Percentiles rank a stretch among this genome's conserved stretches.
Conservation (phyloP, 1,140 invertebrate species). For the Elymnias hypermnestra region DNA sequence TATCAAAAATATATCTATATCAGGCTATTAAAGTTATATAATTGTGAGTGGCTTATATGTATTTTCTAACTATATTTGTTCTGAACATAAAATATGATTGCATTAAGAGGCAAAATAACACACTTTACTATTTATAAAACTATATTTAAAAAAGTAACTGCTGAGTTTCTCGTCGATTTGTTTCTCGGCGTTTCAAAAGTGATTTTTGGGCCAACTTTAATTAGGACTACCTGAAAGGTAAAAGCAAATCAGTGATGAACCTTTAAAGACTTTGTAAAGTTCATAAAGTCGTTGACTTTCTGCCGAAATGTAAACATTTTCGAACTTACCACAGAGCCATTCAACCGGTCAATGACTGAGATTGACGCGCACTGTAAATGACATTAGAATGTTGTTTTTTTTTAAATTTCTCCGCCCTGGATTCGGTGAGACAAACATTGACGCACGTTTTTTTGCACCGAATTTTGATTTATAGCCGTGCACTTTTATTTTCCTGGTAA, state of each 20-base stretch:
- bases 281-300: slow-evolving; percentile 10
- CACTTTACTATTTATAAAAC: no score
- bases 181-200: no score
- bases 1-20: no score
- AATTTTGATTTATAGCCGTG: slow-evolving; percentile 5
- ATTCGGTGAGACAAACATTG: slow-evolving; percentile 16
- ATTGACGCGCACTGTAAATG: slow-evolving; percentile 8
- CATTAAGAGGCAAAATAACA: no score
- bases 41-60: no score
- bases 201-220: neutral
- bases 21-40: no score
- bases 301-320: slow-evolving; percentile 16
- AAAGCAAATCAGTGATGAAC: neutral
- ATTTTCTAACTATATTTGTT: no score
- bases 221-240: neutral
- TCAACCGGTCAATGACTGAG: slow-evolving; percentile 17
- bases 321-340: neutral
- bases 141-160: no score
- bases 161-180: no score
- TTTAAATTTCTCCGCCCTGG: slow-evolving; percentile 22
- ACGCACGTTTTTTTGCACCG: slow-evolving; percentile 11
- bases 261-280: neutral
- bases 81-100: no score
- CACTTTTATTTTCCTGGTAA: no score
- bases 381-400: slow-evolving; percentile 25